phyloP scores from a whole-genome alignment of 2,113 vertebrate species.

The Planiliza haematocheilus region DNA sequence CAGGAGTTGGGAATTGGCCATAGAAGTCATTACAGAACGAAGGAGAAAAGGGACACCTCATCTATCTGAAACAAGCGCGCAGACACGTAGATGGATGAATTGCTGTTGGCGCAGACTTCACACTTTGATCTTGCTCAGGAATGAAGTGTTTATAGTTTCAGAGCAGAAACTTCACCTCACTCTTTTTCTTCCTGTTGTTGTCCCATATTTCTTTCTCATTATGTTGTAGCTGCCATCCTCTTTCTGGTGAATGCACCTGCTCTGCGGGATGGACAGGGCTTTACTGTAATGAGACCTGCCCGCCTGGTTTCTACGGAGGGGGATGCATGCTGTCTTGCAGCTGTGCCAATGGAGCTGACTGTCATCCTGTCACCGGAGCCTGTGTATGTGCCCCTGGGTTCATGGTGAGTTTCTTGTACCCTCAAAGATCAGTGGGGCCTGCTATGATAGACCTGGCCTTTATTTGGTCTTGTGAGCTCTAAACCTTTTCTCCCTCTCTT shows the following conservation, averaged over 20 bases:
- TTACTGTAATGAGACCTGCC: constrained; percentile 96
- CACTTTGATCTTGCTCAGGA: constrained; percentile 61
- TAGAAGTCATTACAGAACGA: constrained; percentile 77
- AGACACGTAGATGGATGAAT: constrained; percentile 65
- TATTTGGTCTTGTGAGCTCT: constrained; percentile 5
- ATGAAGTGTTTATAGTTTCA: constrained; percentile 58
- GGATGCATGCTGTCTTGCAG: constrained; percentile 88
- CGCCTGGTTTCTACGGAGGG: constrained; percentile 89
- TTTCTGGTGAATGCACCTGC: constrained; percentile 96
- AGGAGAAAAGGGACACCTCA: constrained; percentile 74
- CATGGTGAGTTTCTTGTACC: constrained; percentile 83
- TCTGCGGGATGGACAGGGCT: constrained; percentile 93
- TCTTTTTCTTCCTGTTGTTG: constrained; percentile 36
- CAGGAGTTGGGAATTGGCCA: constrained; percentile 61
- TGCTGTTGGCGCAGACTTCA: constrained; percentile 51
- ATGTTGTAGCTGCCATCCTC: constrained; percentile 91
- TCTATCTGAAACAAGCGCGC: constrained; percentile 68
- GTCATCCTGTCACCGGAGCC: constrained; percentile 89
- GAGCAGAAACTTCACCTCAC: constrained; percentile 40
- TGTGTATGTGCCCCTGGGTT: constrained; percentile 94
- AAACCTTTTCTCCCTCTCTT: neutral
- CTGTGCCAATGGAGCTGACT: constrained; percentile 94
- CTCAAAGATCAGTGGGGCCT: neutral
- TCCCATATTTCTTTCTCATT: constrained; percentile 57
- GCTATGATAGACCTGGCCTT: constrained; percentile 17